Evolutionary conservation across 2,888 invertebrate genomes (phyloP), one percentile per base, ranked within the genome.

Genomic region (Ligdia adustata): DNA sequence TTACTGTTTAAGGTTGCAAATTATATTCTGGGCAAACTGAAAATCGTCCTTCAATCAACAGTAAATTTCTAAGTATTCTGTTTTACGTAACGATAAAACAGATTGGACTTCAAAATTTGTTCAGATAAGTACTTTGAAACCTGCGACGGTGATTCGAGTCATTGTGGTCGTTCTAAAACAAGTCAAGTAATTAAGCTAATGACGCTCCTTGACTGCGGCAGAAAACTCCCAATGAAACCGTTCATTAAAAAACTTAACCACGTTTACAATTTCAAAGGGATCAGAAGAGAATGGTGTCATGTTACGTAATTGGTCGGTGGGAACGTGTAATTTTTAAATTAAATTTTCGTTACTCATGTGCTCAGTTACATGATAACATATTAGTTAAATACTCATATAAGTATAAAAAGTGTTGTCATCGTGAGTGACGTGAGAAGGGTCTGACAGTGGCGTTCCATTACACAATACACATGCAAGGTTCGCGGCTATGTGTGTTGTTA

Each of bases 351-450:
- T 24, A 35, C 28, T 9, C n/a, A 13, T 24, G 40, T 12, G 27
- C 27, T 40, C 33, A 34, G 11, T 24, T 7, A 7, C 22, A n/a
- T 24, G 13, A 12, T 18, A 35, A 29, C 29, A 3, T 40, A 22
- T 31, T 31, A 40, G 20, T 29, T 40, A 14, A 31, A 39, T 39
- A 40, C 4, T 5, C 11, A 38, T 27, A 43, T 41, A 47, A 37
- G 35, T 51, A 35, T 48, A 49, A 53, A 53, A 43, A 53, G 49
- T 53, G 63, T 62, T 60, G 60, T 72, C 68, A 71, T 70, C 66
- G 68, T 69, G 59, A 66, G 51, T 65, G 66, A 60, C 59, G 64
- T 79, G 83, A 84, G 77, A 62, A 75, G 81, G 83, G 82, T 82
- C 64, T 79, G 83, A 82, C 82, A 75, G 73, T 60, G 66, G 64